phyloP scores from a whole-genome alignment of 2,888 invertebrate genomes.

The Heliothis peltigera region DNA sequence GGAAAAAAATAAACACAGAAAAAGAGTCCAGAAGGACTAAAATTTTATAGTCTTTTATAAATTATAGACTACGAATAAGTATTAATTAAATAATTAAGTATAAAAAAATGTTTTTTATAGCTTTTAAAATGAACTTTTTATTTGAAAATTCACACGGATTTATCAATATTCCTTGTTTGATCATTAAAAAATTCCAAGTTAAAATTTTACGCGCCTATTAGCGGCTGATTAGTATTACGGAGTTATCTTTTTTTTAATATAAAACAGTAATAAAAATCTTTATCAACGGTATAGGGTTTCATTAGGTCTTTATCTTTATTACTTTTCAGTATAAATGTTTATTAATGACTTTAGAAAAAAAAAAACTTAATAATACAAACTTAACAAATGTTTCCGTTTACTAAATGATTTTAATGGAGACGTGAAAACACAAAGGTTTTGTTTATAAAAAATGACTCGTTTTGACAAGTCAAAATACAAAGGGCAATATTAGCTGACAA shows the following conservation, averaged over 20 bases:
- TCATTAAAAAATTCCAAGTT: conserved; percentile 33
- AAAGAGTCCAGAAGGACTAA: too few relatives aligned
- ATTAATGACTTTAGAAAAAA: conserved; percentile 33
- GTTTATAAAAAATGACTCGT: conserved; percentile 23
- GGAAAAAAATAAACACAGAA: too few relatives aligned
- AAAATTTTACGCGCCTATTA: conserved; percentile 55
- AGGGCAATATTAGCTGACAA: conserved; percentile 47
- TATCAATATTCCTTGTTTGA: conserved; percentile 37
- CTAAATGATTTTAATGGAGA: conserved; percentile 37
- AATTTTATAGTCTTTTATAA: too few relatives aligned
- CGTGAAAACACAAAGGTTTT: conserved; percentile 34
- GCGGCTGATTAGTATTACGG: conserved; percentile 51
- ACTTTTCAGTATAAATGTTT: conserved; percentile 45
- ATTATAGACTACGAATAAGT: conserved; percentile 3
- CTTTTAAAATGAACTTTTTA: conserved; percentile 57
- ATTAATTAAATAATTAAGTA: conserved; percentile 35
- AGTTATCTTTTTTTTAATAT: conserved; percentile 54
- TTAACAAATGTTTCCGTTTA: conserved; percentile 33
- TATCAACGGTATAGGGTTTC: conserved; percentile 47
- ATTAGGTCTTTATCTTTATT: conserved; percentile 58
- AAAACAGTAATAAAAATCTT: conserved; percentile 59
- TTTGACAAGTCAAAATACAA: conserved; percentile 51
- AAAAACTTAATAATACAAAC: conserved; percentile 41
- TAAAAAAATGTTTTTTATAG: conserved; percentile 42
- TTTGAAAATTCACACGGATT: conserved; percentile 39